Conservation (phyloP, 2,888 invertebrate genomes). For the Tiliacea citrago region DNA sequence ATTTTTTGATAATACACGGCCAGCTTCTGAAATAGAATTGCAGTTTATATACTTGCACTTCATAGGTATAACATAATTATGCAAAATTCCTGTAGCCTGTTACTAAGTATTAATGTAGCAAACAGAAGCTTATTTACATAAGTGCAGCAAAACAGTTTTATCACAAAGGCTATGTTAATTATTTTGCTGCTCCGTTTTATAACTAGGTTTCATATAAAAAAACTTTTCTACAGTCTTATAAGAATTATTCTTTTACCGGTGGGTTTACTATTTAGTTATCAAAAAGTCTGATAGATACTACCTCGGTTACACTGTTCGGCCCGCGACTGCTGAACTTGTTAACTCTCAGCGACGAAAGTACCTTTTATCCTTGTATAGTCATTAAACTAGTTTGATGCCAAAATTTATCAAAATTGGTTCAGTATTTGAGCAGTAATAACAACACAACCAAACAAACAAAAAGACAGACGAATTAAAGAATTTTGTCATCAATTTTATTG, state of each 20-base stretch:
- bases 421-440: background rate
- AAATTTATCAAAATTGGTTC: background rate
- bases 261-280: conserved; percentile 12
- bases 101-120: conserved; percentile 14
- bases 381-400: background rate
- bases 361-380: background rate
- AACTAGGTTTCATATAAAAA: conserved; percentile 23
- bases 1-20: no score
- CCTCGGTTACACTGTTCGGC: background rate
- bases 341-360: background rate
- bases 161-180: conserved; percentile 39
- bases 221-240: conserved; percentile 18
- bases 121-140: conserved; percentile 21
- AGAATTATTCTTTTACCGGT: conserved; percentile 3
- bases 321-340: background rate
- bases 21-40: no score
- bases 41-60: no score
- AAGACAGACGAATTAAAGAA: background rate
- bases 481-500: background rate
- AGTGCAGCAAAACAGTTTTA: conserved; percentile 45
- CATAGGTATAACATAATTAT: background rate
- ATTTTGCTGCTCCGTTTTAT: conserved; percentile 20
- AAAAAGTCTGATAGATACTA: background rate
- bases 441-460: background rate
- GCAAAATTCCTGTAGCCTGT: background rate